A percentile compares a stretch with the other conserved stretches of the same genome.
These are phyloP conservation scores for Cephus pulcher DNA, from an alignment of 2,888 invertebrate genomes.

Conservation along the genomic window DNA sequence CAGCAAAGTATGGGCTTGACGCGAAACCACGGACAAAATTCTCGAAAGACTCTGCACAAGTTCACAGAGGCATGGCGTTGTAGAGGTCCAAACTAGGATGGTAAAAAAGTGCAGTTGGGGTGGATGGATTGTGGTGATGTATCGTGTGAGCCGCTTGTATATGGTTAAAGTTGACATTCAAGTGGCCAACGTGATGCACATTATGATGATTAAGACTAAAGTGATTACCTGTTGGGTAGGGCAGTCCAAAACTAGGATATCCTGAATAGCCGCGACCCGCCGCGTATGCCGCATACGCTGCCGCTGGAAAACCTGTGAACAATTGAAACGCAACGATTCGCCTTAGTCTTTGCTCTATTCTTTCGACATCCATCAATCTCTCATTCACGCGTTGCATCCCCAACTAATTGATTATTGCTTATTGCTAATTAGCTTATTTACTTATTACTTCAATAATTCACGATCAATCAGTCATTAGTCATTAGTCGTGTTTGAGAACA, in stretches of 20 bases:
- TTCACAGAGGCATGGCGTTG: slow-evolving; percentile 68
- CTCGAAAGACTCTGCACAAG: slow-evolving; percentile 58
- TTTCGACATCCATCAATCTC: no score
- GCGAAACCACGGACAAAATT: slow-evolving; percentile 31
- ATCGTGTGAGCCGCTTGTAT: slow-evolving; percentile 66
- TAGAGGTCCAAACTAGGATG: slow-evolving; percentile 66
- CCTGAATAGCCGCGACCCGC: slow-evolving; percentile 97
- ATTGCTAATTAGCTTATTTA: no score
- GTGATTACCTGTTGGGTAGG: slow-evolving; percentile 97
- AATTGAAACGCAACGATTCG: slow-evolving; percentile 28
- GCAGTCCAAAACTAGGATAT: slow-evolving; percentile 98
- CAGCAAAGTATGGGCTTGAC: no score
- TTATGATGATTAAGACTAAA: slow-evolving; percentile 68
- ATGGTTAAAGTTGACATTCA: slow-evolving; percentile 68
- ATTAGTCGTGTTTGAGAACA: no score
- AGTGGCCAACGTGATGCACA: slow-evolving; percentile 64
- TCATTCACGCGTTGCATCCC: no score
- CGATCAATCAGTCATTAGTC: no score
- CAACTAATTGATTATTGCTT: no score
- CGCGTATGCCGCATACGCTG: slow-evolving; percentile 95
- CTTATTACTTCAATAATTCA: no score
- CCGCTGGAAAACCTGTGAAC: slow-evolving; percentile 89
- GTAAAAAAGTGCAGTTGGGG: slow-evolving; percentile 73
- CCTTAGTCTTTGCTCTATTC: no score
- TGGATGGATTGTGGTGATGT: slow-evolving; percentile 72